A percentile compares a stretch with the other conserved stretches of the same genome.
Conservation (phyloP, 2,797 vertebrate species). For the Gymnothorax javanicus region DNA sequence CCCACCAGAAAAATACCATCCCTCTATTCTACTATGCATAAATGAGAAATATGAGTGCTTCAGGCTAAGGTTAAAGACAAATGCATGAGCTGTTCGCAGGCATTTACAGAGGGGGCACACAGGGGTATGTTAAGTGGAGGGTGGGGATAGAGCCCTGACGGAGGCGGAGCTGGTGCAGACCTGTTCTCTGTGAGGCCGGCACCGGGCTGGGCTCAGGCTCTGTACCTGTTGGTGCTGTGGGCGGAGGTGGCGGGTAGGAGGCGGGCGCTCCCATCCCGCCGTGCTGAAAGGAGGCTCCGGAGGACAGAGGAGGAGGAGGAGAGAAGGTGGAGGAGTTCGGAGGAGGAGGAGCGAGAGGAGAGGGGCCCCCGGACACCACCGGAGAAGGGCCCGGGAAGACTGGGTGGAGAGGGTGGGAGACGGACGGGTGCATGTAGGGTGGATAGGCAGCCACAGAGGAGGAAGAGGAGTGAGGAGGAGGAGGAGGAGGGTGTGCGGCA, state of each 20-base stretch:
- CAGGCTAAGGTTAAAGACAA: neutral
- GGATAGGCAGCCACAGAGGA: constrained; percentile 65
- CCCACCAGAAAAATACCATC: neutral
- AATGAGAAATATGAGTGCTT: neutral
- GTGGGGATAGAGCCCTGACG: neutral
- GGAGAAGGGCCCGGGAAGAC: constrained; percentile 64
- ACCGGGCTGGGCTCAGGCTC: constrained; percentile 75
- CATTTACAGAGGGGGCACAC: neutral
- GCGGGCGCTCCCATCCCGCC: constrained; percentile 89
- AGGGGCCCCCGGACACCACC: constrained; percentile 65
- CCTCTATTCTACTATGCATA: neutral
- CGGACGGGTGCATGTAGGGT: constrained; percentile 69
- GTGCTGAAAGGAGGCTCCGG: constrained; percentile 87
- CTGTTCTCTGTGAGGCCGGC: constrained; percentile 86
- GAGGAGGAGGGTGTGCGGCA: constrained; percentile 62
- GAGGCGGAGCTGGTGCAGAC: constrained; percentile 65
- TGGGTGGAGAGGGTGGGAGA: constrained; percentile 64
- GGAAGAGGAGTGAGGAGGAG: constrained; percentile 61
- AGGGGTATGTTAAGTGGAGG: neutral
- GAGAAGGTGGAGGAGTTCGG: constrained; percentile 62
- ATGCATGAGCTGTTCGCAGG: neutral
- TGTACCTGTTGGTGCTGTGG: constrained; percentile 91
- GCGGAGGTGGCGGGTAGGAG: constrained; percentile 80
- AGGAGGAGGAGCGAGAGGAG: constrained; percentile 63
- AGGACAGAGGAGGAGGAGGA: constrained; percentile 71